Evolutionary conservation across 2,888 invertebrate species (phyloP).

Genomic region (Plebejus argus): DNA sequence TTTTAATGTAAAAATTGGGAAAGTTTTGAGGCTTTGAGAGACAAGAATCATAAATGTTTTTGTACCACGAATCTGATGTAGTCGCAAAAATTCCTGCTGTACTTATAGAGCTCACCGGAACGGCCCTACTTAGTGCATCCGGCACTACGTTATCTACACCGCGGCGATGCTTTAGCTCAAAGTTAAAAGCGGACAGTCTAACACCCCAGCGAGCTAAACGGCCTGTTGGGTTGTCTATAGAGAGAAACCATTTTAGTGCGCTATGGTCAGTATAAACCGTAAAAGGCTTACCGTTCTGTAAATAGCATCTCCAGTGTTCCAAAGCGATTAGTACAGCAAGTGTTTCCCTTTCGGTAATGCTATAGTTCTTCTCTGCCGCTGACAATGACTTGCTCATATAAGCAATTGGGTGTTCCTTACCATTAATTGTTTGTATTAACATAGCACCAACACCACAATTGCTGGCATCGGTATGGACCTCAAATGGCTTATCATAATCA

Average conservation of each 20-base stretch:
- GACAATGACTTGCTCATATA: slow-evolving; percentile 40
- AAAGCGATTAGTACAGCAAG: slow-evolving; percentile 45
- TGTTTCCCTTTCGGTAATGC: slow-evolving; percentile 46
- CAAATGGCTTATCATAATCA: too few species aligned
- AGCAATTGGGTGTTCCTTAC: slow-evolving; percentile 36
- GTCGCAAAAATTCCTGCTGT: neutral
- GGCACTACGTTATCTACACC: slow-evolving; percentile 45
- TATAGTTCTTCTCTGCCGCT: slow-evolving; percentile 43
- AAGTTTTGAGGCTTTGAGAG: neutral
- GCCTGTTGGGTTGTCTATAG: slow-evolving; percentile 43
- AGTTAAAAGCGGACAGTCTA: slow-evolving; percentile 42
- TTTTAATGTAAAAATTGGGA: neutral
- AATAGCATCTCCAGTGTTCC: slow-evolving; percentile 47
- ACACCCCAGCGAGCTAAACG: slow-evolving; percentile 46
- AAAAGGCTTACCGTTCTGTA: slow-evolving; percentile 44
- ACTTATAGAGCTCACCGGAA: neutral
- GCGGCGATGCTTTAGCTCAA: slow-evolving; percentile 42
- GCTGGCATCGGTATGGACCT: too few species aligned
- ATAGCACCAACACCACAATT: too few species aligned
- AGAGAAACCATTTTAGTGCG: slow-evolving; percentile 44
- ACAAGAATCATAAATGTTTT: neutral
- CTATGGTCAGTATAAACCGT: slow-evolving; percentile 45
- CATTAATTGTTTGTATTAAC: neutral
- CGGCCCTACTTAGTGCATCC: slow-evolving; percentile 40
- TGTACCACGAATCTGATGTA: neutral